Percentiles rank a stretch among this genome's conserved stretches.
These are phyloP conservation scores for Acridotheres tristis DNA, from an alignment of 2,797 vertebrate genomes.

Conservation along the genomic window DNA sequence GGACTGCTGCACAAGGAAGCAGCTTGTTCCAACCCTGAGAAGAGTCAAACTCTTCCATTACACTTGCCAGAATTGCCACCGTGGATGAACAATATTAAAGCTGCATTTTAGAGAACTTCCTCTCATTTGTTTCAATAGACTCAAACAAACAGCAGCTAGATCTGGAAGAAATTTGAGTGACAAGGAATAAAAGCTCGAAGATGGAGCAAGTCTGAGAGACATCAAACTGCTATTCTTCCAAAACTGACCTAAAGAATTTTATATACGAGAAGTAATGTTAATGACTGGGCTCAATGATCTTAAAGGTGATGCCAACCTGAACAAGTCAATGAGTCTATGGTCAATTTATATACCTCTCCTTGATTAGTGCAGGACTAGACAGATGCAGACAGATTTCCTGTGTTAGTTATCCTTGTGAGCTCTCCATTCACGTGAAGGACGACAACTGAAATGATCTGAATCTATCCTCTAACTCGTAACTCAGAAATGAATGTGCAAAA, in stretches of 20 bases:
- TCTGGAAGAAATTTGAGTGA: neutral
- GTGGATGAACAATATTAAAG: neutral
- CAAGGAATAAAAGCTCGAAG: neutral
- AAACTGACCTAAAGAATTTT: neutral
- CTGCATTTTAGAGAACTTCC: neutral
- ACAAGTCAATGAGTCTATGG: neutral
- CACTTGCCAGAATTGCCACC: neutral
- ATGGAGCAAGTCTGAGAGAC: neutral
- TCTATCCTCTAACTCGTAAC: neutral
- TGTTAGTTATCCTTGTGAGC: neutral
- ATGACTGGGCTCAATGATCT: neutral
- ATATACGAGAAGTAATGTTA: neutral
- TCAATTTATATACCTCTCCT: neutral
- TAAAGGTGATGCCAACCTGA: neutral
- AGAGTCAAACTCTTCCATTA: neutral
- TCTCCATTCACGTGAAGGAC: neutral
- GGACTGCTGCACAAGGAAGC: neutral
- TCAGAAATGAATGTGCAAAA: neutral
- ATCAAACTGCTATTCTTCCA: neutral
- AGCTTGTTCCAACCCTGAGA: neutral
- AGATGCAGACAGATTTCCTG: neutral
- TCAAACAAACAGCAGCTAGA: neutral
- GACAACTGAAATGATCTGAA: neutral
- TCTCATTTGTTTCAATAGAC: neutral
- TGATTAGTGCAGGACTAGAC: neutral